Evolutionary conservation across 2,888 invertebrate genomes (phyloP), one percentile per base, ranked within the genome.

Genomic region (Pristionchus japonicus): DNA sequence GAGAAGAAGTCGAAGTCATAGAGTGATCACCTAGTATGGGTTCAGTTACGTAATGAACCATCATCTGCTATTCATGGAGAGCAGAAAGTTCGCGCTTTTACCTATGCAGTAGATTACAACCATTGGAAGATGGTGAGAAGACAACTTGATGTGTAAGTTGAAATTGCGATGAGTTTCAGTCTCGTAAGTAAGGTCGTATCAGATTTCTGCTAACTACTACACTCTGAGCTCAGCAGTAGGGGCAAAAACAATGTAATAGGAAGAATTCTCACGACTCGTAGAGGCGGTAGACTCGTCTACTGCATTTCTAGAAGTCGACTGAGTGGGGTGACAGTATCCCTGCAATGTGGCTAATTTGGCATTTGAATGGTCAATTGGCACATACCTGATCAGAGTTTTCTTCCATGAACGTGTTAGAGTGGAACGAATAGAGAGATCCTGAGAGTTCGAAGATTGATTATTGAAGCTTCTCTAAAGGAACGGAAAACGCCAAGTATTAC

Each of bases 331-430:
- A 47, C 77, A 43, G 77, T 43, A 77, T 77, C 77, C 77, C 77
- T 77, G 27, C 37, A 23, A 17, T 23, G 57, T n/a, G 52, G 57
- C 57, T 57, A 57, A 57, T 57, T 7, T 57, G 57, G n/a, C 57
- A 57, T 57, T 57, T 57, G 2, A 9, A 57, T 2, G 77, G 15
- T 1, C 27, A 15, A 77, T n/a, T 27, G n/a, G 7, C n/a, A 3
- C 43, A 0, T 61, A 85, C 85, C 85, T 64, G 85, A 64, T 61
- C 64, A 40, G 85, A 64, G 64, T 37, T 64, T 64, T 85, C 85
- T 85, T 85, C 85, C 85, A 85, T 85, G 85, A 85, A 85, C 40
- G 49, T 85, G 64, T 40, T 61, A 85, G 57, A 85, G 64, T 85
- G 37, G 85, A 43, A 85, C 61, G 15, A 43, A 52, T 85, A 64